phyloP scores from a whole-genome alignment of 2,113 vertebrate genomes.

The Anoplopoma fimbria region DNA sequence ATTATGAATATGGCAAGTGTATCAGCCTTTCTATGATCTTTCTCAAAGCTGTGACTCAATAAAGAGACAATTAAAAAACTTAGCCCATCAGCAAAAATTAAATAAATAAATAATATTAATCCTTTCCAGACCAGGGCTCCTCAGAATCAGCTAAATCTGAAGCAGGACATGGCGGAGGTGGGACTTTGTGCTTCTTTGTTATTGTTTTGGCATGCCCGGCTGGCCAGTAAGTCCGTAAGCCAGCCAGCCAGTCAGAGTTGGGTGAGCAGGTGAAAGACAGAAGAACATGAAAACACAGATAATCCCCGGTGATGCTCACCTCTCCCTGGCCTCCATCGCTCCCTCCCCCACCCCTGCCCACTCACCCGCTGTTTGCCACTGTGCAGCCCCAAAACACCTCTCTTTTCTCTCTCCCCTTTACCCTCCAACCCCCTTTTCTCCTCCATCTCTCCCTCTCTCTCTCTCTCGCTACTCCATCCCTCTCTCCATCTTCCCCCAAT shows the following conservation, averaged over 20 bases:
- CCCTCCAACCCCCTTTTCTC: slow-evolving; percentile 53
- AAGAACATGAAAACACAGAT: slow-evolving; percentile 81
- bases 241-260: slow-evolving; percentile 72
- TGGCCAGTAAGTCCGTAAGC: slow-evolving; percentile 52
- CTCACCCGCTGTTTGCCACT: slow-evolving; percentile 66
- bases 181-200: slow-evolving; percentile 55
- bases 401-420: slow-evolving; percentile 51
- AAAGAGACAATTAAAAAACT: neutral
- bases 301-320: slow-evolving; percentile 72
- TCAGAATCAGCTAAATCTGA: neutral
- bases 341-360: slow-evolving; percentile 51
- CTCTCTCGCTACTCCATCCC: slow-evolving; percentile 16
- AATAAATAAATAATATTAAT: too few relatives aligned
- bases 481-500: slow-evolving; percentile 53
- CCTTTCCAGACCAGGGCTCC: neutral
- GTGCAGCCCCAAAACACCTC: slow-evolving; percentile 57
- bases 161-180: slow-evolving; percentile 42
- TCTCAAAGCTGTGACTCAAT: neutral
- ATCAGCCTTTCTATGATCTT: neutral
- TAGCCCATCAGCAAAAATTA: too few relatives aligned
- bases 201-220: slow-evolving; percentile 62
- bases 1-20: neutral
- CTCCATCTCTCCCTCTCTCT: slow-evolving; percentile 40
- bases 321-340: slow-evolving; percentile 60
- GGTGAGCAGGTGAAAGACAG: slow-evolving; percentile 82